Conservation (phyloP, 2,113 vertebrate genomes). For the Oryzias celebensis region DNA sequence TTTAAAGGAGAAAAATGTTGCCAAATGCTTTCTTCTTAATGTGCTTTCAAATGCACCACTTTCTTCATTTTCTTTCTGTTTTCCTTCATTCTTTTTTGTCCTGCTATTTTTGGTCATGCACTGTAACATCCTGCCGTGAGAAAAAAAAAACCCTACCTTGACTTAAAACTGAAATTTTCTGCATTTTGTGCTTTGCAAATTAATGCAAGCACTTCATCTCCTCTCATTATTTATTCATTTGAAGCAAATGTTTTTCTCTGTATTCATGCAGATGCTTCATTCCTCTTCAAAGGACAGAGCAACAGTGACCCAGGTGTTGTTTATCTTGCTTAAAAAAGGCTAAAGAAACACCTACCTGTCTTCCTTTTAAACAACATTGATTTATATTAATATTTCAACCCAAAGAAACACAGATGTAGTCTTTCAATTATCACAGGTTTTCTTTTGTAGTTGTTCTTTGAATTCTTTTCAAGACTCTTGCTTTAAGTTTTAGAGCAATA, state of each 20-base stretch:
- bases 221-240: constrained; percentile 76
- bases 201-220: constrained; percentile 65
- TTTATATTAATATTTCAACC: constrained; percentile 29
- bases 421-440: constrained; percentile 51
- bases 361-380: constrained; percentile 10
- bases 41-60: constrained; percentile 36
- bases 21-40: constrained; percentile 43
- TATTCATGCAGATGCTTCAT: constrained; percentile 30
- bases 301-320: constrained; percentile 33
- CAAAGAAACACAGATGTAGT: constrained; percentile 24
- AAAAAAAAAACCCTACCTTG: constrained; percentile 59
- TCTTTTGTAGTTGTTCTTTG: constrained; percentile 18
- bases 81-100: constrained; percentile 50
- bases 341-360: constrained; percentile 20
- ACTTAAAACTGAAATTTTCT: constrained; percentile 49
- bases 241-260: constrained; percentile 69
- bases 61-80: constrained; percentile 23
- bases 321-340: constrained; percentile 10
- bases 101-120: constrained; percentile 57
- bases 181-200: constrained; percentile 66
- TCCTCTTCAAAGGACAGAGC: constrained; percentile 44
- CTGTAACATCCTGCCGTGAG: constrained; percentile 40
- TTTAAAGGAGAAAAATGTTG: constrained; percentile 24
- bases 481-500: constrained; percentile 55
- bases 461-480: constrained; percentile 28